A percentile compares a stretch with the other conserved stretches of the same genome.
Evolutionary conservation across 1,140 invertebrate species (phyloP).

Genomic region (Pogonognathellus flavescens): DNA sequence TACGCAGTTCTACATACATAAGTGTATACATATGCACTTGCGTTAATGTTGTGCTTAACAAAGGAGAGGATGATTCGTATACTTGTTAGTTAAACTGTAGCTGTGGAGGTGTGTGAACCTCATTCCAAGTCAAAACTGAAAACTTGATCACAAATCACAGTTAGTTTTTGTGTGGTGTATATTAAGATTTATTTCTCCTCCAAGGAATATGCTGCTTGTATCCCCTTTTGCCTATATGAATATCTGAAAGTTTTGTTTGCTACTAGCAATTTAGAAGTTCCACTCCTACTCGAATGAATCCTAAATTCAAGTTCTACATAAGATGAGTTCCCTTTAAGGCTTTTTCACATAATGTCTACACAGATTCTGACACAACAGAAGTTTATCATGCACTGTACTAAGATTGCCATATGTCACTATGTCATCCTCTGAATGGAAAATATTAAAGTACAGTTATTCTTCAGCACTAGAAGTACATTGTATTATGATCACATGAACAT

Average conservation of each 20-base stretch:
- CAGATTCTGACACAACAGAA: constrained; percentile 18
- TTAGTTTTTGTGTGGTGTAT: not conserved
- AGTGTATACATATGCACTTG: not conserved
- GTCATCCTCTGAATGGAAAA: constrained; percentile 12
- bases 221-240: not conserved
- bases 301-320: not conserved
- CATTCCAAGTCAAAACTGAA: not conserved
- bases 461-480: not conserved
- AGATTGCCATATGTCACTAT: constrained; percentile 21
- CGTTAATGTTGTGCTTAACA: not conserved
- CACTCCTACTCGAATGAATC: not conserved
- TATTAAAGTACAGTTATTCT: constrained; percentile 9
- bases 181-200: not conserved
- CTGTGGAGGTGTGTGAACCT: not conserved
- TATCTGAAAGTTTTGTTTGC: constrained; percentile 33
- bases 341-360: constrained; percentile 38
- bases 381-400: not conserved
- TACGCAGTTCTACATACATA: not conserved
- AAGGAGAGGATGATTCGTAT: not conserved
- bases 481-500: constrained; percentile 1
- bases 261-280: not conserved
- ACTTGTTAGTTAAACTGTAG: not conserved
- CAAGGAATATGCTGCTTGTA: not conserved
- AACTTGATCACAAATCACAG: constrained; percentile 27
- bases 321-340: constrained; percentile 34